These are phyloP conservation scores for Agrenia bidenticulata DNA, from an alignment of 2,888 invertebrate genomes.

Conservation along the genomic window DNA sequence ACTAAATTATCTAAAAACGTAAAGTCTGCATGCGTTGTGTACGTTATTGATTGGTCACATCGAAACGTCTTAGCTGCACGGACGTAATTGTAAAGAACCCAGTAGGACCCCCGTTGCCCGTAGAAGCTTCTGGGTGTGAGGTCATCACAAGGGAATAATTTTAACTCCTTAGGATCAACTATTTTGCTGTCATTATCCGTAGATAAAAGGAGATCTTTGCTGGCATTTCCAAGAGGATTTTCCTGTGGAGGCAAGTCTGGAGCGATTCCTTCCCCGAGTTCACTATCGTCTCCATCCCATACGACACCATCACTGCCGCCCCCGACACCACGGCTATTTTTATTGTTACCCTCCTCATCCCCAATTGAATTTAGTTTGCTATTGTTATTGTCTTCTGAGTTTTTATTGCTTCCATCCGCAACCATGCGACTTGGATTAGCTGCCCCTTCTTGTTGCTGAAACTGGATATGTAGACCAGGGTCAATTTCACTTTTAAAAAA, in stretches of 20 bases:
- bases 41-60: constrained; percentile 84
- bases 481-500: background rate
- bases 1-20: constrained; percentile 87
- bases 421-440: too few relatives aligned
- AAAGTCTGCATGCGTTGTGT: constrained; percentile 88
- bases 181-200: background rate
- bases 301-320: constrained; percentile 2
- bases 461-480: background rate
- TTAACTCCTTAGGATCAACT: background rate
- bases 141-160: constrained; percentile 65
- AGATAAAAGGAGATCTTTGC: constrained; percentile 13
- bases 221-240: background rate
- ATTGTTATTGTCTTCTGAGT: background rate
- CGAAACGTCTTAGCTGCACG: constrained; percentile 66
- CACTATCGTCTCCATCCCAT: constrained; percentile 19
- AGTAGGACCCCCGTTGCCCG: constrained; percentile 76
- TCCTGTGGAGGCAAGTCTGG: constrained; percentile 1
- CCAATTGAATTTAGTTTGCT: constrained; percentile 13
- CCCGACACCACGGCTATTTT: background rate
- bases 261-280: constrained; percentile 15
- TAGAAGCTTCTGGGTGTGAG: constrained; percentile 64
- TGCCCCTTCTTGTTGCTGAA: background rate
- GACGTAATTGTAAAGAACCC: constrained; percentile 86
- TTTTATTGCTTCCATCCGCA: background rate
- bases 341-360: constrained; percentile 6